Base-by-base conservation (phyloP, 2,797 vertebrate species). In the Pachyuromys duprasi region DNA sequence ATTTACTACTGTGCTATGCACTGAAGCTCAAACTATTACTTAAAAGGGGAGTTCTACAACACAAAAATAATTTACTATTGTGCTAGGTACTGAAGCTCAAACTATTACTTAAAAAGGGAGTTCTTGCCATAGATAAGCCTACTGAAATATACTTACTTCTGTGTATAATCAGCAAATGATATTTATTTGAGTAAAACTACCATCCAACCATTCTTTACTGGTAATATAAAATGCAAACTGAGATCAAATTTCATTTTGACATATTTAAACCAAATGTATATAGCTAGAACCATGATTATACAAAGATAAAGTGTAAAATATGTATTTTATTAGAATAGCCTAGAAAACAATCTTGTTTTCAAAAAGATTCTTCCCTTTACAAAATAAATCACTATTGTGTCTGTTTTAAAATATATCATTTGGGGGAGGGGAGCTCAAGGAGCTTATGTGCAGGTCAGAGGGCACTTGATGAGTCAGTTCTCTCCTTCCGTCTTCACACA, bases 281-380 rank as follows among this genome's bases (percentile, higher is more conserved):
- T 72, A 88, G 63, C 57, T 15, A 7, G 70, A 90, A 12, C 36
- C 49, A 28, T 12, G 49, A 89, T 86, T 94, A 89, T 62, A 26
- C 33, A 95, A 94, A 94, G 49, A 28, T 67, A 57, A 57, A 8
- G 5, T 74, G 39, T 86, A 70, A 94, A 75, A 86, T 13, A 39
- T 53, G 63, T 39, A 63, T 78, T 89, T 75, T 69, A 78, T 80
- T 79, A 93, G 31, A 70, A 86, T 60, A 92, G 87, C 86, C 75
- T 81, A 90, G 76, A 90, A 96, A 96, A 93, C 26, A 95, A 70
- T 82, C 67, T 83, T 95, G 39, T 90, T 90, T 86, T 45, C 26
- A 93, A 90, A 90, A 72, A 18, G 45, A 94, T 53, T 90, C 65
- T 86, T 89, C 60, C 72, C 12, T 53, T 93, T 92, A 80, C 67